Conservation (phyloP, 2,888 invertebrate species). For the Bugulina stolonifera region DNA sequence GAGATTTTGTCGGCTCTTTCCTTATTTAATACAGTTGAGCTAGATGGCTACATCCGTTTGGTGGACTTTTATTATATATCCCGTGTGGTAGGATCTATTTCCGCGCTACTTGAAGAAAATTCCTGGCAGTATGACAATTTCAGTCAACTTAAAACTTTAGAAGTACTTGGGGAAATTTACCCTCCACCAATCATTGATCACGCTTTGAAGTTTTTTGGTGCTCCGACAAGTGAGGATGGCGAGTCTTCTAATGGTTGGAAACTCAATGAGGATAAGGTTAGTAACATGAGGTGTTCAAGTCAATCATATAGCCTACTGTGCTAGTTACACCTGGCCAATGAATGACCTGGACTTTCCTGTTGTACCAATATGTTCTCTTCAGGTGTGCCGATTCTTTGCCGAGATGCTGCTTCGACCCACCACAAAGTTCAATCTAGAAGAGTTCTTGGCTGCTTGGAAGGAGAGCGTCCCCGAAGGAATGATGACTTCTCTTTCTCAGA, state of each 20-base stretch:
- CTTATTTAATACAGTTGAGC: not conserved
- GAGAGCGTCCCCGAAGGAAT: conserved; percentile 24
- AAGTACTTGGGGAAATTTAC: not conserved
- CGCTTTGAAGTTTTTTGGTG: not conserved
- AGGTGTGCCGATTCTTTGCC: conserved; percentile 18
- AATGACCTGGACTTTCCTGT: too few relatives aligned
- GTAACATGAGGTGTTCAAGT: too few relatives aligned
- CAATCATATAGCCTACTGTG: too few relatives aligned
- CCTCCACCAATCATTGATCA: not conserved
- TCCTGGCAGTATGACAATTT: not conserved
- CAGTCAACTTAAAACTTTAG: not conserved
- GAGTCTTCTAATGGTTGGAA: not conserved
- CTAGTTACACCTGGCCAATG: too few relatives aligned
- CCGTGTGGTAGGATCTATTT: not conserved
- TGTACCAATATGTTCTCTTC: too few relatives aligned
- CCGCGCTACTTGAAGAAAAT: conserved; percentile 5
- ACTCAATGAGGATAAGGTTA: conserved; percentile 18
- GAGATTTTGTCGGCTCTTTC: not conserved
- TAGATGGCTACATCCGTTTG: not conserved
- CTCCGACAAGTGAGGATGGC: not conserved
- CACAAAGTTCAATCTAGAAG: conserved; percentile 10
- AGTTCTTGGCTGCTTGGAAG: conserved; percentile 15
- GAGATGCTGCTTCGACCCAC: conserved; percentile 17
- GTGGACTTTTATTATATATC: conserved; percentile 5
- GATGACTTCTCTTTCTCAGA: not conserved